These are phyloP conservation scores for Parnassius orleans DNA, from an alignment of 2,888 invertebrate species.

Conservation along the genomic window DNA sequence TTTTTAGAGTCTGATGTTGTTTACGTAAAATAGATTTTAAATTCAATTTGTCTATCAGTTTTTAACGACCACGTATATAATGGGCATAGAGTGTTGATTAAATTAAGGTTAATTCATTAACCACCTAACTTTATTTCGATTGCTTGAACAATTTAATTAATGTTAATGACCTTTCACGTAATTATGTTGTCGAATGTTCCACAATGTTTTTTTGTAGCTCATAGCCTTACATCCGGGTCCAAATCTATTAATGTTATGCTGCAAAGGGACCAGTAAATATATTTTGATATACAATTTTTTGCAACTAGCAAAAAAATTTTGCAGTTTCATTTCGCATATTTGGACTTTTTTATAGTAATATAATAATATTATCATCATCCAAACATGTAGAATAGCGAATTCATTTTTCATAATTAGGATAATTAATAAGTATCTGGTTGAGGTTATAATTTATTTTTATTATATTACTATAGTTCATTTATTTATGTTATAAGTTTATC, in stretches of 20 bases:
- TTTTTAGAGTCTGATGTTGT: not conserved
- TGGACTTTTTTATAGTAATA: no score
- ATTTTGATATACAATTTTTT: not conserved
- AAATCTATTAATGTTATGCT: not conserved
- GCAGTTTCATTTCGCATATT: no score
- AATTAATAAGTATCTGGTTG: no score
- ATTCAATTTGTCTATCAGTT: conserved; percentile 5
- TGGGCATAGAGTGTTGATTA: not conserved
- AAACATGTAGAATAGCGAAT: no score
- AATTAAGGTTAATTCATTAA: conserved; percentile 20
- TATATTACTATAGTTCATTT: no score
- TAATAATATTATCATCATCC: no score
- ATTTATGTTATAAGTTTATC: no score
- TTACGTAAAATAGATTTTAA: not conserved
- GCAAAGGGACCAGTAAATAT: no score
- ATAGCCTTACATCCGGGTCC: conserved; percentile 13
- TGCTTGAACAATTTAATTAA: conserved; percentile 11
- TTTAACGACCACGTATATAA: conserved; percentile 13
- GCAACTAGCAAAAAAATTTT: not conserved
- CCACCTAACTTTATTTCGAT: conserved; percentile 18
- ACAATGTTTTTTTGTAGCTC: conserved; percentile 7
- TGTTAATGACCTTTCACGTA: conserved; percentile 12
- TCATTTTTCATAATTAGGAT: no score
- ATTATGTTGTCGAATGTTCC: conserved; percentile 7
- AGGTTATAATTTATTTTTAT: no score